Conservation (phyloP, 2,113 vertebrate genomes). For the Actenoides hombroni region DNA sequence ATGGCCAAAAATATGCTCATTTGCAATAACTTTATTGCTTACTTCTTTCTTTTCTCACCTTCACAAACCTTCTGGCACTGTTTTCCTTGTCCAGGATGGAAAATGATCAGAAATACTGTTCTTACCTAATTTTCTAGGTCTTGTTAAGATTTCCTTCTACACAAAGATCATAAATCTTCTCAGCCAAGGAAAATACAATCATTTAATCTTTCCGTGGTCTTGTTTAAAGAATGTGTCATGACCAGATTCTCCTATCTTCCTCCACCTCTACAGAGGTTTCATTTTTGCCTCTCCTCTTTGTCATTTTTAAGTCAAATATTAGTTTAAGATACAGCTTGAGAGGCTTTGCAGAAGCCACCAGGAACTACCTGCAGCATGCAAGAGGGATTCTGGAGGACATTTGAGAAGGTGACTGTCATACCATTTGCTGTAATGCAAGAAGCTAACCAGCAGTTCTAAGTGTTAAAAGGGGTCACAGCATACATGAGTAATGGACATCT, state of each 20-base stretch:
- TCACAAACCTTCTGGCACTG: not conserved
- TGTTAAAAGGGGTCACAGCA: not conserved
- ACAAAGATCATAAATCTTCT: not conserved
- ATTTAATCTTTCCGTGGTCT: not conserved
- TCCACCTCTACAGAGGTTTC: not conserved
- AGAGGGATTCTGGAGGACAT: not conserved
- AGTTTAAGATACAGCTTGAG: not conserved
- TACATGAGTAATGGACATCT: not conserved
- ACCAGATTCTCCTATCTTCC: not conserved
- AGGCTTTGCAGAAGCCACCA: not conserved
- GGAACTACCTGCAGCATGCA: not conserved
- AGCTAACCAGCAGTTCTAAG: not conserved
- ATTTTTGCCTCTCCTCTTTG: not conserved
- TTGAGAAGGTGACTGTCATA: not conserved
- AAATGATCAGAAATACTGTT: not conserved
- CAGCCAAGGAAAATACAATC: not conserved
- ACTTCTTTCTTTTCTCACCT: not conserved
- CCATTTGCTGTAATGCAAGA: not conserved
- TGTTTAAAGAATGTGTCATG: not conserved
- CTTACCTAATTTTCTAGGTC: not conserved
- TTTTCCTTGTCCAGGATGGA: not conserved
- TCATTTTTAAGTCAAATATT: conserved; percentile 8
- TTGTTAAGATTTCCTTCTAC: not conserved
- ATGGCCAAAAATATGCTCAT: conserved; percentile 5
- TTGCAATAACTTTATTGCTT: not conserved